Percentiles rank a stretch among this genome's conserved stretches.
phyloP scores from a whole-genome alignment of 2,888 invertebrate genomes.

The Cheilosia vulpina region DNA sequence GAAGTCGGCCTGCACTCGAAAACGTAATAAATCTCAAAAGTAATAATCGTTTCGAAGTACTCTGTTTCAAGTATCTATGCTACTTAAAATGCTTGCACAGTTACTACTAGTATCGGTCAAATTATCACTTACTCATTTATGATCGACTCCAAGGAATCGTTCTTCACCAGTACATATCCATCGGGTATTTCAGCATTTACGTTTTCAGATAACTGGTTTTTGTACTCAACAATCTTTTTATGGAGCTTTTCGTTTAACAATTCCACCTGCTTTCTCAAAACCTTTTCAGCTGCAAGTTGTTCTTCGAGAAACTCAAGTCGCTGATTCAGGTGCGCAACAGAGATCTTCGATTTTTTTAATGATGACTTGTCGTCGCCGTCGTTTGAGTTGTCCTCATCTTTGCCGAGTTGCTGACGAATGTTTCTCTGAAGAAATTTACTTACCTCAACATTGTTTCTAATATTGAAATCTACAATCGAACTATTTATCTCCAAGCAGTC shows the following conservation, averaged over 20 bases:
- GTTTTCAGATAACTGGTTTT: slow-evolving; percentile 75
- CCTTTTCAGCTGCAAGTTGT: slow-evolving; percentile 86
- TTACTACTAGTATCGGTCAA: no score
- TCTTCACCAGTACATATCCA: slow-evolving; percentile 79
- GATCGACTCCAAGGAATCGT: slow-evolving; percentile 78
- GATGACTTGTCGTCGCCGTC: slow-evolving; percentile 64
- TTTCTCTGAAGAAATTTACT: slow-evolving; percentile 84
- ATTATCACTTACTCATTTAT: slow-evolving; percentile 78
- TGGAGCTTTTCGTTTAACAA: slow-evolving; percentile 86
- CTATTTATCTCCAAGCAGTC: slow-evolving; percentile 87
- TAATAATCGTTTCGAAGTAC: no score
- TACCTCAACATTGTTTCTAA: slow-evolving; percentile 86
- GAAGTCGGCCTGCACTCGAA: no score
- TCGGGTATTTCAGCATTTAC: slow-evolving; percentile 76
- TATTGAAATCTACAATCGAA: slow-evolving; percentile 88
- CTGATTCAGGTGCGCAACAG: slow-evolving; percentile 78
- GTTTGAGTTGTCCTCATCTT: slow-evolving; percentile 78
- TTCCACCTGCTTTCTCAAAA: slow-evolving; percentile 87
- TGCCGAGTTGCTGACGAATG: slow-evolving; percentile 84
- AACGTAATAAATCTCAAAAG: no score
- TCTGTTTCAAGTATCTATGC: no score
- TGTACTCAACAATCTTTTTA: slow-evolving; percentile 85
- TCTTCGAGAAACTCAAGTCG: slow-evolving; percentile 84
- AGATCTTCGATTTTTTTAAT: slow-evolving; percentile 78
- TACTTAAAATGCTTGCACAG: no score